Evolutionary conservation across 2,113 vertebrate genomes (phyloP).

Genomic region (Heteronetta atricapilla): DNA sequence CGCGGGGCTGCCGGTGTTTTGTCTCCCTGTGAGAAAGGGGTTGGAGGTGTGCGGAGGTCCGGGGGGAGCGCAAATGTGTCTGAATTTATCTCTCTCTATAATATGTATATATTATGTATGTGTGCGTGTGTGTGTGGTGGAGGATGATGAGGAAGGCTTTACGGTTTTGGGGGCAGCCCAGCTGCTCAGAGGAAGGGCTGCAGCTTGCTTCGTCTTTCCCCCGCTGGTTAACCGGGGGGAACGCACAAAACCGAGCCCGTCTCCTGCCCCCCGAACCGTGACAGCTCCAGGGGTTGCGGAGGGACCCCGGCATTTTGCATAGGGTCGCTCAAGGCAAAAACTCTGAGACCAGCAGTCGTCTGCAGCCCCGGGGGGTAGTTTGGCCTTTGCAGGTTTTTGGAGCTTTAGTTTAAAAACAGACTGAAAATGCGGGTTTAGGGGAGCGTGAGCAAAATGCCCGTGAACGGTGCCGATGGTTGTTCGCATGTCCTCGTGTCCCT

Average conservation of each 20-base stretch:
- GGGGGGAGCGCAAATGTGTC: not conserved
- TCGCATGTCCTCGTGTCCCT: not conserved
- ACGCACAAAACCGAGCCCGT: not conserved
- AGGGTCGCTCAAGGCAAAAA: not conserved
- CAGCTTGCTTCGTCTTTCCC: not conserved
- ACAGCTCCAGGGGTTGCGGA: not conserved
- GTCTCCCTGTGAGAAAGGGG: not conserved
- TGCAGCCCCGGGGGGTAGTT: not conserved
- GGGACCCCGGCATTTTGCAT: accelerated
- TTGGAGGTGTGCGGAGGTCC: not conserved
- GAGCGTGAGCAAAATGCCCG: not conserved
- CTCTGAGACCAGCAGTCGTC: not conserved
- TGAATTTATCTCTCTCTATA: not conserved
- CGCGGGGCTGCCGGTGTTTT: not conserved
- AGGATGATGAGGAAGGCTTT: not conserved
- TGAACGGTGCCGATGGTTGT: not conserved
- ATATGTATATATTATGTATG: not conserved
- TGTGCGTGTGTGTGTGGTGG: not conserved
- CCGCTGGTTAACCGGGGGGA: not conserved
- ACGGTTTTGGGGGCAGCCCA: accelerated
- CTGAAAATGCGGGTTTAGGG: not conserved
- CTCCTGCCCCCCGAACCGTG: not conserved
- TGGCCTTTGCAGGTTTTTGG: not conserved
- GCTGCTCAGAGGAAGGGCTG: not conserved
- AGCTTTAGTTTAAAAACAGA: not conserved